Base-by-base conservation (phyloP, 2,113 vertebrate species). In the Hemiscyllium ocellatum region DNA sequence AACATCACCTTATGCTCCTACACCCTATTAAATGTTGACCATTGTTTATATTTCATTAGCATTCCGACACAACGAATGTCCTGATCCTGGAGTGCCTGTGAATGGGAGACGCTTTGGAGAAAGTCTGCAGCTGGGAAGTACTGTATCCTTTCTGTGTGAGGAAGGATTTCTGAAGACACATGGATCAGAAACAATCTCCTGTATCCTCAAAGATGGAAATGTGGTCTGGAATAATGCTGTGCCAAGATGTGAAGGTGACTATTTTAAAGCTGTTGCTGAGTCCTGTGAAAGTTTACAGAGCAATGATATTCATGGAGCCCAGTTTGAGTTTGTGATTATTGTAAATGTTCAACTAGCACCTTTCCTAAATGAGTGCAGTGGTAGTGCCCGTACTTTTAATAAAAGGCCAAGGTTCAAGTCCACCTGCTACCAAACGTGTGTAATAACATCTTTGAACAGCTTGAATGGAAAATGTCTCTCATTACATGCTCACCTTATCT, bases 161-260 rank as follows among this genome's bases (percentile, higher is more conserved):
- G 99, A 99, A 96, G 99, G 99, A 47, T 99, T 99, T 95, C 98
- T 99, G 0, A 98, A 99, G 96, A 99, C 99, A 0, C 99, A 99
- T 0, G 99, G 99, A 96, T 98, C 99, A 0, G 98, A 99, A 96
- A 99, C 98, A 52, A 97, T 99, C 97, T 99, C 99, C 95, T 99
- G 99, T 95, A 98, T 99, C 96, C 97, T 99, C 96, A 99, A 99
- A 97, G 99, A 99, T 47, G 99, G 99, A 33, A 99, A 97, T 0
- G 99, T 99, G 96, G 98, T 99, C 83, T 99, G 99, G 99, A 98
- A 99, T 97, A 99, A 99, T 0, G 98, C 99, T 0, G 98, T 99
- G 93, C 98, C 99, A 2, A 98, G 99, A 42, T 99, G 99, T 7
- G 99, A 99, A 98, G 99, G 98, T 99, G 85, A 96, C 0, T 29